Percentiles rank a stretch among this genome's conserved stretches.
These are phyloP conservation scores for Mungos mungo DNA, from an alignment of 2,113 vertebrate species.

Conservation along the genomic window DNA sequence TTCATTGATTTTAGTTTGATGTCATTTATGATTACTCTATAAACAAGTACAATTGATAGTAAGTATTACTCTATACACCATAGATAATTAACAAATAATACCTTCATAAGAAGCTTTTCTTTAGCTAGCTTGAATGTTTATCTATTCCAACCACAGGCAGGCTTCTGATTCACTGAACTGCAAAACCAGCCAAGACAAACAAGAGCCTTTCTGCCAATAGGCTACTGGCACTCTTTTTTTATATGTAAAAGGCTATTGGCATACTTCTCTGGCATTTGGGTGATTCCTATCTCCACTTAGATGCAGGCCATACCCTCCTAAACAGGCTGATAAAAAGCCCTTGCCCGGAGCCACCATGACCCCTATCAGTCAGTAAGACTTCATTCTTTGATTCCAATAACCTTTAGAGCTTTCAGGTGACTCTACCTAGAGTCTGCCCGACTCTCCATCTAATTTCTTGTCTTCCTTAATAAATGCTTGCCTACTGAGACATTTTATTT, in stretches of 20 bases:
- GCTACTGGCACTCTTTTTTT: background rate
- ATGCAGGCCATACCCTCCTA: fast-evolving
- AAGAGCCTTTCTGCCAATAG: background rate
- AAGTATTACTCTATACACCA: background rate
- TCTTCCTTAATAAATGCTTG: background rate
- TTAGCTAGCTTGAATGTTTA: background rate
- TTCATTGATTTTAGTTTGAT: background rate
- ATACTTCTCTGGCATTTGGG: background rate
- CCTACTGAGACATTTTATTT: background rate
- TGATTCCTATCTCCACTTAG: background rate
- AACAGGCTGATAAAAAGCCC: background rate
- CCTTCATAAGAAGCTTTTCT: background rate
- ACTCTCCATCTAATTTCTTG: background rate
- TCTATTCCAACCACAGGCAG: background rate
- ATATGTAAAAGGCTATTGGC: background rate
- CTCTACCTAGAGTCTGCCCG: background rate
- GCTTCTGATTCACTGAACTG: background rate
- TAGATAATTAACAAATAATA: background rate
- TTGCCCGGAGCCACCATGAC: background rate
- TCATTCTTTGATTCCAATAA: background rate
- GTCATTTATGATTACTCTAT: background rate
- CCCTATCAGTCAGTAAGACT: background rate
- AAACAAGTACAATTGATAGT: background rate
- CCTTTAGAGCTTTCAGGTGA: background rate
- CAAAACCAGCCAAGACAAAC: background rate